phyloP scores from a whole-genome alignment of 2,113 vertebrate species.

The Notarius lentiginosus region DNA sequence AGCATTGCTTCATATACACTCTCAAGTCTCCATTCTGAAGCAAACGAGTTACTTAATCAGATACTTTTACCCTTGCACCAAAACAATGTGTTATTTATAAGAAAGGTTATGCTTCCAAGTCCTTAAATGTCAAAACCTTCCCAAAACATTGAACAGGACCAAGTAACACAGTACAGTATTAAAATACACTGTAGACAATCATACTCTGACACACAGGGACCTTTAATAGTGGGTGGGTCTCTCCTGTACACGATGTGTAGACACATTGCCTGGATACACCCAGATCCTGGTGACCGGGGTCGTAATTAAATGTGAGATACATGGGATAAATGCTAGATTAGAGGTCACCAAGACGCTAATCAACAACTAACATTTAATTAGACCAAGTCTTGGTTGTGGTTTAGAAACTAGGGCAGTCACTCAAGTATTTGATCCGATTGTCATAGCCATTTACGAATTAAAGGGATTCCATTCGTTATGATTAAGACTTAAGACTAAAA shows the following conservation, averaged over 20 bases:
- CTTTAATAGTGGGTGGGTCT: constrained; percentile 19
- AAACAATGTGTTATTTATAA: constrained; percentile 36
- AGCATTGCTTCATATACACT: background rate
- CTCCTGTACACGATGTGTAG: constrained; percentile 14
- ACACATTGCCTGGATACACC: background rate
- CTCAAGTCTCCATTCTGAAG: background rate
- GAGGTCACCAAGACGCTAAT: constrained; percentile 2
- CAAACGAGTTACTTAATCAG: background rate
- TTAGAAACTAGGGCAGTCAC: constrained; percentile 18
- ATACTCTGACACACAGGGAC: constrained; percentile 10
- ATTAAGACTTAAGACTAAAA: background rate
- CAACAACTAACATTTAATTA: constrained; percentile 35
- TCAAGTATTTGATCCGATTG: background rate
- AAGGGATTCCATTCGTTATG: background rate
- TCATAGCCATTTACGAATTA: background rate
- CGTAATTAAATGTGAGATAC: constrained; percentile 38
- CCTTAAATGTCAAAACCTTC: constrained; percentile 33
- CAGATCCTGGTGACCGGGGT: background rate
- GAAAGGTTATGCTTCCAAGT: constrained; percentile 31
- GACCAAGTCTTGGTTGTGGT: constrained; percentile 6
- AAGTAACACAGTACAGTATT: background rate
- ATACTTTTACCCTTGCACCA: constrained; percentile 1
- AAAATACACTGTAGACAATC: constrained; percentile 23
- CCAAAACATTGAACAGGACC: constrained; percentile 29
- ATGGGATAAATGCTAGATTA: too few species aligned